Conservation (phyloP, 1,140 invertebrate genomes). For the Procambarus virginalis region DNA sequence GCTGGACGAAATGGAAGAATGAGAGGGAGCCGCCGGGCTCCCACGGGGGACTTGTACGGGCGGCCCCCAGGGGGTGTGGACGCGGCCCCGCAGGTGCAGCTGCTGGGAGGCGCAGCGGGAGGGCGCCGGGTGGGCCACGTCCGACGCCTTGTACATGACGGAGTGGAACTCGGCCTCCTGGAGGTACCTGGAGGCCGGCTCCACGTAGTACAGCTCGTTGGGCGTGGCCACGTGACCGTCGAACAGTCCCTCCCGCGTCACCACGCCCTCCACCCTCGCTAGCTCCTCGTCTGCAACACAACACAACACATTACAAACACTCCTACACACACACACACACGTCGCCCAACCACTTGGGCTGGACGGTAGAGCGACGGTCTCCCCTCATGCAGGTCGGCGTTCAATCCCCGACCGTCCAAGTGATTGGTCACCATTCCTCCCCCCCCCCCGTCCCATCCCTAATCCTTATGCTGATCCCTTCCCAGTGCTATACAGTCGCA, state of each 20-base stretch:
- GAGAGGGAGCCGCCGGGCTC: slow-evolving; percentile 49
- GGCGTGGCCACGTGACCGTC: slow-evolving; percentile 88
- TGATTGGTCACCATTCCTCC: no score
- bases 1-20: slow-evolving; percentile 69
- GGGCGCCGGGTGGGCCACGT: slow-evolving; percentile 81
- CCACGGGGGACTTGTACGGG: slow-evolving; percentile 1
- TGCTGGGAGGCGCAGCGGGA: slow-evolving; percentile 77
- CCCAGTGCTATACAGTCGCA: no score
- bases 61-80: slow-evolving; percentile 49
- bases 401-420: no score
- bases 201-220: slow-evolving; percentile 88
- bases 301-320: background rate
- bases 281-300: slow-evolving; percentile 84
- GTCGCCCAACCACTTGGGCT: no score
- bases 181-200: slow-evolving; percentile 80
- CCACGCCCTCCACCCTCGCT: slow-evolving; percentile 88
- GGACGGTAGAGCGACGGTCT: no score
- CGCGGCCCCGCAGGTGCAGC: slow-evolving; percentile 74
- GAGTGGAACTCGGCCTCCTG: slow-evolving; percentile 79
- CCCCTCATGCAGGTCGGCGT: no score
- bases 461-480: no score
- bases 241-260: slow-evolving; percentile 90
- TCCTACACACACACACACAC: background rate
- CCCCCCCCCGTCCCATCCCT: no score
- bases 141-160: slow-evolving; percentile 87